Evolutionary conservation across 2,797 vertebrate genomes (phyloP).

Genomic region (Melanotaenia maccullochi): DNA sequence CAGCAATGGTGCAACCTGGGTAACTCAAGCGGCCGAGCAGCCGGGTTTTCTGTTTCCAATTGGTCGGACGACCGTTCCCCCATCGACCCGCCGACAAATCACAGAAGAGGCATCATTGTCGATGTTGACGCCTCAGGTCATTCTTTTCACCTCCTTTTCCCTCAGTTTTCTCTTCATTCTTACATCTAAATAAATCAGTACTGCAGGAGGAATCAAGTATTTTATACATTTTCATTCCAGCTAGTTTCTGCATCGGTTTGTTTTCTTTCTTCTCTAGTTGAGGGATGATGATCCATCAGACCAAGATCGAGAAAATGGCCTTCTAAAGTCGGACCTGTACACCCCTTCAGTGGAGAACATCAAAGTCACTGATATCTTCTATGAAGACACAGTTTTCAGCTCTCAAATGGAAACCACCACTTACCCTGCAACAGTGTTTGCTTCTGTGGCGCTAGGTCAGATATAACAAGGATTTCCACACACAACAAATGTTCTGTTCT

Average conservation of each 20-base stretch:
- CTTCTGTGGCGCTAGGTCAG: conserved; percentile 60
- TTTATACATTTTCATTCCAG: background rate
- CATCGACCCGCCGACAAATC: conserved; percentile 59
- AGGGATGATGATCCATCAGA: conserved; percentile 36
- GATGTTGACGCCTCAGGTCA: conserved; percentile 62
- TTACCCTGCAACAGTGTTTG: conserved; percentile 42
- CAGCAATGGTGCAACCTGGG: conserved; percentile 73
- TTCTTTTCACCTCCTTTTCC: background rate
- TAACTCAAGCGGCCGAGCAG: conserved; percentile 68
- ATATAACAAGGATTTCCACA: background rate
- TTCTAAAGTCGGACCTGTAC: conserved; percentile 41
- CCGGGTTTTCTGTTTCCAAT: conserved; percentile 80
- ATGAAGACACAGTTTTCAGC: conserved; percentile 70
- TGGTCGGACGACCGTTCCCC: conserved; percentile 44
- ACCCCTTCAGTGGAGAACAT: conserved; percentile 57
- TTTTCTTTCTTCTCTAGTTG: conserved; percentile 29
- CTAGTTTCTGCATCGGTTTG: background rate
- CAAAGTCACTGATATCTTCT: conserved; percentile 77
- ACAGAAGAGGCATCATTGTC: conserved; percentile 79
- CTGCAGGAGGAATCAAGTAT: background rate
- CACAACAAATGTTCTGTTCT: background rate
- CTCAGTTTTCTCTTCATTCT: background rate
- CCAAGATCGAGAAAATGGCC: conserved; percentile 28
- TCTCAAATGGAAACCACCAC: conserved; percentile 35
- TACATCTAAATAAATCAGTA: background rate